Evolutionary conservation across 2,888 invertebrate genomes (phyloP), one percentile per base, ranked within the genome.

Genomic region (Xestia xanthographa): DNA sequence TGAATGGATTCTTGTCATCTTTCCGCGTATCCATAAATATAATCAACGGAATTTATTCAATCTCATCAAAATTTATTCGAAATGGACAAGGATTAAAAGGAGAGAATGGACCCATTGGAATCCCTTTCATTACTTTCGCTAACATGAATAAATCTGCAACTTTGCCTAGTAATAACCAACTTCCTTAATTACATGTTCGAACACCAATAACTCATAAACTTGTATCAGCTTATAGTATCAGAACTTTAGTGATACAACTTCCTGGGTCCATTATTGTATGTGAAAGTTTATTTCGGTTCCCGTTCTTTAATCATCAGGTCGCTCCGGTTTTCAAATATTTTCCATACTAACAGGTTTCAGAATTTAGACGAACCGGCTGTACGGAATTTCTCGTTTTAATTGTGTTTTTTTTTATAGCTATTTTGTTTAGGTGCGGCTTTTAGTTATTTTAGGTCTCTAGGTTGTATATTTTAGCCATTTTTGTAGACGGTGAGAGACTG

Each of bases 251-350:
- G 63, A 66, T 78, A 80, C 83, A 90, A 91, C 92, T 92, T 93
- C 91, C 91, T 89, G 81, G 86, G 87, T 85, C 83, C 84, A 66
- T 87, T 91, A 87, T 84, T 91, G 87, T 85, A 87, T 83, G 94
- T 91, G 95, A 95, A 95, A 96, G 95, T 95, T 94, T 87, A 89
- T 89, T 90, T 92, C 87, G 87, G 90, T 91, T 92, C 91, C 91
- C 86, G 89, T 91, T 92, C 90, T 91, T 91, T 92, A 92, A 90
- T 90, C 91, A 92, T 92, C 86, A 85, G 69, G 86, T 90, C 85
- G 91, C 90, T 92, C 92, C 90, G 90, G 90, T 92, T 91, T 91
- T 85, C 83, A 86, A 91, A 90, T 89, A 88, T 90, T 91, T 92
- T 91, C 85, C 90, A 86, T 86, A 79, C 68, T 72, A 90, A 91